Base-by-base conservation (phyloP, 2,888 invertebrate species). In the Spisula subtruncata region DNA sequence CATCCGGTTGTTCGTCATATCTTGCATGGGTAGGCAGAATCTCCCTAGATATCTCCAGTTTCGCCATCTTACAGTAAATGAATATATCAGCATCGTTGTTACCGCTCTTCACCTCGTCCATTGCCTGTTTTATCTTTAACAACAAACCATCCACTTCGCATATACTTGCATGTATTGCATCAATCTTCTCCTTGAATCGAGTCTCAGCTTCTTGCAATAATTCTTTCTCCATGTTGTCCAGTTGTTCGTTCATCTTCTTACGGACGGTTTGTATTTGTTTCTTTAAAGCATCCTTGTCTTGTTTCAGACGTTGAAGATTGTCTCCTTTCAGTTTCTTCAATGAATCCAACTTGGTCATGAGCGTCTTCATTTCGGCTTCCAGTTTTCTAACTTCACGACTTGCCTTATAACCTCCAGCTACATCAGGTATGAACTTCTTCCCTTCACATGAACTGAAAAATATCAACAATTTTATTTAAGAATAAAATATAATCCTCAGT, bases 141-240 rank as follows among this genome's bases (percentile, higher is more conserved):
- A 81, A 20, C 10, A 10, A 1, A 20, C 6, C 18, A 10, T 81
- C 81, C n/a, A 81, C 48, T 1, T 81, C 14, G 41, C 4, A 14
- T 8, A 48, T 81, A 48, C 48, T 25, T 18, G 81, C 20, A 48
- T 81, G n/a, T n/a, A 48, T 48, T 20, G 16, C 18, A 20, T 81
- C 46, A 12, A 81, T 46, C n/a, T 81, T 81, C 10, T 46, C 16
- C n/a, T 48, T 18, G 14, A 81, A 48, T 20, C 6, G 5, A 1
- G 14, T n/a, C n/a, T 81, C 81, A 25, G 48, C 81, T n/a, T 81
- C 81, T 4, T 81, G 5, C 10, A 81, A 1, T 20, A 81, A 48
- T 48, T 41, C 48, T n/a, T 20, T 41, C 46, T 81, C 81, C 81
- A 81, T 81, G 1, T 46, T 81, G 48, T 81, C 81, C 5, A 81